Base-by-base conservation (phyloP, 2,888 invertebrate genomes). In the Myopa testacea region DNA sequence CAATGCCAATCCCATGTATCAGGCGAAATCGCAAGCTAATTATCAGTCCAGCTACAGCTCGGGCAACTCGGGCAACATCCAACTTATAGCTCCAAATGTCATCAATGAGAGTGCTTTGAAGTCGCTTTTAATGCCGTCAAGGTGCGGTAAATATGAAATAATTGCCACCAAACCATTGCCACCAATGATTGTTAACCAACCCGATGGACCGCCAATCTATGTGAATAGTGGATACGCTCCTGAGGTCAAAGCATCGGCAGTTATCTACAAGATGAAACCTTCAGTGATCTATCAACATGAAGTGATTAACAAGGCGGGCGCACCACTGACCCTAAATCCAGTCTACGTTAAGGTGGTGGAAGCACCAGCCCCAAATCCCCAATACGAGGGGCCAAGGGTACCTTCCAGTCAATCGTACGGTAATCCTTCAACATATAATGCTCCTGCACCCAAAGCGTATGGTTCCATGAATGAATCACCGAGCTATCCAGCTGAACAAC, bases 341-440 rank as follows among this genome's bases (percentile, higher is more conserved):
- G 88, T 88, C 78, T 88, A 88, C 82, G 88, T 88, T 3, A 88
- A 88, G 82, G 88, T 86, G 78, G 84, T 87, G 60, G 84, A 86
- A 78, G 84, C 85, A 14, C 86, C 86, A 0, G 67, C 84, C 71
- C 83, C 84, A 37, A 86, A 45, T 6, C 45, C 45, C 45, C 10
- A 6, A 45, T 45, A 1, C 45, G 45, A 45, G 26, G 26, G 26
- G 26, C 26, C 26, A 26, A 26, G 26, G 1, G 26, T 26, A 26
- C 1, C 26, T 26, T 26, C 83, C 86, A 73, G 81, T 79, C 77
- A 85, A 12, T 69, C 78, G 6, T 80, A 83, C 40, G 80, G 80
- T 68, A 77, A 34, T 63, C 26, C 26, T 26, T 26, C 26, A 26
- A 26, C 26, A 26, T 26, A 26, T 26, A 26, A 26, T 26, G 26